Evolutionary conservation across 2,888 invertebrate species (phyloP).

Genomic region (Atethmia centrago): DNA sequence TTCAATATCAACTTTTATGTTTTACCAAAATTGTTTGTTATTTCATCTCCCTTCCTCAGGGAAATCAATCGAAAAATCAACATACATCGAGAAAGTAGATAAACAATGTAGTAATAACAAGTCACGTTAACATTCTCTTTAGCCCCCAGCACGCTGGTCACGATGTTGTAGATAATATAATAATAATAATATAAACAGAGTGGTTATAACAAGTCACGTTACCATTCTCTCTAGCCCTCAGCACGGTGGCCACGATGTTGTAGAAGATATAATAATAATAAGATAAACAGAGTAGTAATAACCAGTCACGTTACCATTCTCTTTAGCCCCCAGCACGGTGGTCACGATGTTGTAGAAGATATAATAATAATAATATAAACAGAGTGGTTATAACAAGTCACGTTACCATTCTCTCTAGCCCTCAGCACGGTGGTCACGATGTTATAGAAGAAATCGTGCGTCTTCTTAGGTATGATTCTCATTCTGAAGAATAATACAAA

Average conservation of each 20-base stretch:
- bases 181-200: too few species aligned
- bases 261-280: too few species aligned
- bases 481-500: conserved; percentile 86
- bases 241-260: too few species aligned
- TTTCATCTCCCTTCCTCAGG: conserved; percentile 31
- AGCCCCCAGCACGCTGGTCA: conserved; percentile 82
- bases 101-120: neutral
- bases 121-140: conserved; percentile 79
- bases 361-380: neutral
- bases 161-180: conserved; percentile 86
- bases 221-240: too few species aligned
- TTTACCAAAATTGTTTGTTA: conserved; percentile 23
- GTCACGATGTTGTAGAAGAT: too few species aligned
- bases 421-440: conserved; percentile 84
- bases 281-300: neutral
- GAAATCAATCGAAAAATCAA: conserved; percentile 35
- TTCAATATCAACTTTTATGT: conserved; percentile 31
- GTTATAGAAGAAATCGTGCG: conserved; percentile 87
- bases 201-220: neutral
- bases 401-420: conserved; percentile 82
- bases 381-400: neutral
- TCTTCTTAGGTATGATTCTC: conserved; percentile 87
- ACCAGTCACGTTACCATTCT: neutral
- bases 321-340: too few species aligned
- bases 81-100: conserved; percentile 1